These are phyloP conservation scores for Hucho hucho DNA, from an alignment of 2,113 vertebrate genomes.

Conservation along the genomic window DNA sequence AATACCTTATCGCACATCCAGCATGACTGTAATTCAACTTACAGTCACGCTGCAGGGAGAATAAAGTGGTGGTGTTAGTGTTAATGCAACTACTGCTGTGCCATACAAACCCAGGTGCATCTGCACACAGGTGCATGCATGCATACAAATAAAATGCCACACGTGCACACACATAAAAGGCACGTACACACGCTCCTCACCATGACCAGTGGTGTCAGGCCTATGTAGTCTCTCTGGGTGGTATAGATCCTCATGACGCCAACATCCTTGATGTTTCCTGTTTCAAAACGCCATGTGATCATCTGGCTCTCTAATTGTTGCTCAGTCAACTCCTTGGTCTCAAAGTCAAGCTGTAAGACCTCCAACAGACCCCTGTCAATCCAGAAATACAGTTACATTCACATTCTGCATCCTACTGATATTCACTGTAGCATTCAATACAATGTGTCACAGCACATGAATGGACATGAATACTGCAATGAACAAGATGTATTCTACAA, in stretches of 20 bases:
- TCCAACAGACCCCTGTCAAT: constrained; percentile 75
- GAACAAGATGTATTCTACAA: too few relatives aligned
- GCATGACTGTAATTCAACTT: not conserved
- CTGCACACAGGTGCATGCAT: constrained; percentile 8
- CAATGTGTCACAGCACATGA: too few relatives aligned
- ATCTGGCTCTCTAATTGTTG: constrained; percentile 75
- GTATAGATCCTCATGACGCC: constrained; percentile 85
- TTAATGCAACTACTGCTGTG: not conserved
- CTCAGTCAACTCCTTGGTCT: constrained; percentile 75
- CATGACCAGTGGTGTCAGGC: constrained; percentile 86
- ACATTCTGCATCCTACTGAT: not conserved
- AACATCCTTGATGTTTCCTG: constrained; percentile 77
- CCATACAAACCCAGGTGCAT: not conserved
- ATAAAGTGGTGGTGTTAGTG: not conserved
- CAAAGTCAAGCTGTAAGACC: constrained; percentile 88
- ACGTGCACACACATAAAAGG: not conserved
- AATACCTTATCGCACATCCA: not conserved
- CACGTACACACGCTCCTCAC: constrained; percentile 68
- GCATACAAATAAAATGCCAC: not conserved
- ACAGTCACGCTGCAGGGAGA: not conserved
- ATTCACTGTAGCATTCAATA: too few relatives aligned
- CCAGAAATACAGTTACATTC: constrained; percentile 24
- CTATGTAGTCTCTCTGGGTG: constrained; percentile 81
- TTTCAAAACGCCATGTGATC: constrained; percentile 90
- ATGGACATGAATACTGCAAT: too few relatives aligned